Evolutionary conservation across 1,140 invertebrate genomes (phyloP), one percentile per base, ranked within the genome.

Genomic region (Zaprionus davidi): DNA sequence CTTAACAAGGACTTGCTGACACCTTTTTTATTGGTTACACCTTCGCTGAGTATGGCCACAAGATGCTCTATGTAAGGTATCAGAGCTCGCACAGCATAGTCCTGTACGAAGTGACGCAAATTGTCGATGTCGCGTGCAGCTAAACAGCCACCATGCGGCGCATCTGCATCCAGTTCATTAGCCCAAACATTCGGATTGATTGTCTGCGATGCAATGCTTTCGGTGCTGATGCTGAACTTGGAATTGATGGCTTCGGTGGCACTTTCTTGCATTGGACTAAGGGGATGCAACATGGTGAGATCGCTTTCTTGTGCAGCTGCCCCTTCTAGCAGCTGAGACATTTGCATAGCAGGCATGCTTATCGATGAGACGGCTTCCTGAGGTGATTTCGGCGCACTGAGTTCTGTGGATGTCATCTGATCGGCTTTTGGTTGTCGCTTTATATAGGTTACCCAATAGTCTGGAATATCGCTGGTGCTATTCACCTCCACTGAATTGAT

Each of bases 1-100:
- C 97, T 98, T 55, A 99, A 95, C 44, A 99, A 93, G 2, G 98
- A 98, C 86, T 97, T 95, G 92, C 98, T 98, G 1, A 99, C 96
- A 9, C 97, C 97, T 93, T 98, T 98, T 87, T 97, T 97, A 86
- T 97, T 97, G 20, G 96, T 95, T 93, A 97, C 96, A 74, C 97
- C 95, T 91, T 99, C 98, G 93, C 96, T 96, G 20, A 99, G 93
- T 62, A 95, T 93, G 75, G 94, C 95, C 81, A 99, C 97, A 92
- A 97, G 96, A 86, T 96, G 95, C 92, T 99, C 98, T 51, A 98
- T 95, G 93, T 98, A 97, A 31, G 98, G 98, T 65, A 99, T 94
- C 31, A 99, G 93, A 26, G 97, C 96, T 88, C 96, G 95, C n/a
- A 96, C 94, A 80, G 96, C 95, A 94, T 98, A 99, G 74, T 99